Evolutionary conservation across 2,797 vertebrate species (phyloP), one percentile per base, ranked within the genome.

Genomic region (Sylvia borin): DNA sequence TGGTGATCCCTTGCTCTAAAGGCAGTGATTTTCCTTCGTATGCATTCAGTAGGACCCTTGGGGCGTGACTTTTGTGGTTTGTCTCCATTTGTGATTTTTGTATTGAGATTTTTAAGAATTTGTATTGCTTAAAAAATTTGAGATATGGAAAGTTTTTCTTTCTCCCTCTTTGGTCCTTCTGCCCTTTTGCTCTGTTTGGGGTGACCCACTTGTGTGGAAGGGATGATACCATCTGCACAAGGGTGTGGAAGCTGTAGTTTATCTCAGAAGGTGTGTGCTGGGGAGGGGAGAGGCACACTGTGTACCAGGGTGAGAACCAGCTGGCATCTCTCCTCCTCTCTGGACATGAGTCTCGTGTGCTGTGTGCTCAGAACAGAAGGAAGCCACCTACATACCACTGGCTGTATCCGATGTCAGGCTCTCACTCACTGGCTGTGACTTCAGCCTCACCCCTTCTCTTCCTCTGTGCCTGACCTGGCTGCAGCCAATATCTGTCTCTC

Each of bases 401-500:
- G 29, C 60, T 67, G 17, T 32, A 16, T 54, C 54, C 2, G 0
- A 18, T 24, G 29, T 42, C 71, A 60, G 80, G 58, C 31, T 82
- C 25, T 73, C 2, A 1, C 36, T 68, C 50, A 51, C 38, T 2
- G 16, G 31, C 64, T 79, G 34, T 78, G 92, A 54, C 84, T 93
- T 79, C 51, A 82, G 77, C 78, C 75, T 86, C 64, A 32, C 9
- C 66, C 55, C 24, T 79, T 61, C 67, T 87, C 10, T 40, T 92
- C 47, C 64, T 85, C 6, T 0, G 5, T 64, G 57, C 66, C 86
- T 91, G 91, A 93, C 66, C 85, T 60, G 78, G 47, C 95, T 93
- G 92, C 75, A 94, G 79, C 79, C 84, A 88, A 6, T 94, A 90
- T 94, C 79, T 90, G 58, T 82, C 70, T 95, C 93, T 95, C 93